These are phyloP conservation scores for Gnathochromis pfefferi DNA, from an alignment of 2,113 vertebrate genomes.

Conservation along the genomic window DNA sequence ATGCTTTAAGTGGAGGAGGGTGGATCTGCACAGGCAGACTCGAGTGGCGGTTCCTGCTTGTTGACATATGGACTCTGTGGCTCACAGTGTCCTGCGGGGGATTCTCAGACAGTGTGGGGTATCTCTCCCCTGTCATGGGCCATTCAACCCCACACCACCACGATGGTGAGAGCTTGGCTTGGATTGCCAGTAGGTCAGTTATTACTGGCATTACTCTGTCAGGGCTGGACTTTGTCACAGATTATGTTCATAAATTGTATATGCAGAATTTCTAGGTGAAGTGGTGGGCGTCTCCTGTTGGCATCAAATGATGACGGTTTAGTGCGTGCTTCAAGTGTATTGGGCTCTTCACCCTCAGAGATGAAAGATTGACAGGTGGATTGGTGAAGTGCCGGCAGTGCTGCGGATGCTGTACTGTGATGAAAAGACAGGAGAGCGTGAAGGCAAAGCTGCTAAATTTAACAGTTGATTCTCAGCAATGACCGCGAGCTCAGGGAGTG, in stretches of 20 bases:
- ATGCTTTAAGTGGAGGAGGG: not conserved
- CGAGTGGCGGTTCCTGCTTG: not conserved
- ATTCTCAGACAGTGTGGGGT: not conserved
- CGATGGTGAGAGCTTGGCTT: not conserved
- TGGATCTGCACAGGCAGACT: not conserved
- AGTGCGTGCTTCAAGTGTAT: not conserved
- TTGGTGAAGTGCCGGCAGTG: not conserved
- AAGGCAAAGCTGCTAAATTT: not conserved
- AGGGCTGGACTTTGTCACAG: not conserved
- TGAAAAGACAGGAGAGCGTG: rapidly evolving
- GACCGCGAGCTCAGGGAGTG: not conserved
- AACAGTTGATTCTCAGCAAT: not conserved
- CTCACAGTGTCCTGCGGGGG: not conserved
- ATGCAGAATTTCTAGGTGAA: not conserved
- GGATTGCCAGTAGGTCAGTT: not conserved
- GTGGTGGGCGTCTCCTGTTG: not conserved
- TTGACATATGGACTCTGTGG: not conserved
- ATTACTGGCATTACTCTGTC: not conserved
- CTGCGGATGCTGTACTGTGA: not conserved
- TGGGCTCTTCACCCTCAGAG: not conserved
- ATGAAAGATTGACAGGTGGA: not conserved
- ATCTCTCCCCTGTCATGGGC: not conserved
- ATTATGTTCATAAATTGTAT: not conserved
- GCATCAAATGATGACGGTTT: not conserved
- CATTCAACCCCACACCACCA: not conserved